A percentile compares a stretch with the other conserved stretches of the same genome.
phyloP scores from a whole-genome alignment of 2,797 vertebrate genomes.

The Chrysocyon brachyurus region DNA sequence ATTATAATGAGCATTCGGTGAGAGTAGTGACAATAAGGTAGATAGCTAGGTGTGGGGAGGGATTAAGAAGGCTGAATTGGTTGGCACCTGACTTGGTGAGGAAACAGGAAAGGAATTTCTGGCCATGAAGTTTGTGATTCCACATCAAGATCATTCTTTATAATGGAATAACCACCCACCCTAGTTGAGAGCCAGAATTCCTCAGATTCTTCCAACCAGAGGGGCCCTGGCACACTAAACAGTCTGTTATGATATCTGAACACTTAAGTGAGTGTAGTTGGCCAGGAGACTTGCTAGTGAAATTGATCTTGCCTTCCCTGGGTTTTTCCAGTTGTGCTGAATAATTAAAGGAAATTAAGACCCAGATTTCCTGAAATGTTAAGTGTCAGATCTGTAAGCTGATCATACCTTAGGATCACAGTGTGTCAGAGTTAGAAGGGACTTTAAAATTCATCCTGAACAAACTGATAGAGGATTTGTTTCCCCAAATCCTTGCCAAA shows the following conservation, averaged over 20 bases:
- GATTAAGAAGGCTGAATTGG: slow-evolving; percentile 72
- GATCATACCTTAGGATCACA: slow-evolving; percentile 42
- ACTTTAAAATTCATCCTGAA: slow-evolving; percentile 65
- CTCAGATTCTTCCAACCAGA: slow-evolving; percentile 83
- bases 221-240: slow-evolving; percentile 83
- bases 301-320: neutral
- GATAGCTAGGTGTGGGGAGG: neutral
- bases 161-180: slow-evolving; percentile 86
- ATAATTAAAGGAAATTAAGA: slow-evolving; percentile 74
- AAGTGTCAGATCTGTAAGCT: slow-evolving; percentile 51
- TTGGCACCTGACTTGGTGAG: slow-evolving; percentile 86
- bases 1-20: slow-evolving; percentile 46
- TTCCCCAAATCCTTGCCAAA: slow-evolving; percentile 36
- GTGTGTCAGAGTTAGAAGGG: slow-evolving; percentile 29
- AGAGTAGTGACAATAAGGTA: slow-evolving; percentile 32
- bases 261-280: slow-evolving; percentile 79
- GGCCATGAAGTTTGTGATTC: slow-evolving; percentile 87
- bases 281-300: slow-evolving; percentile 69
- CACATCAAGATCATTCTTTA: slow-evolving; percentile 85
- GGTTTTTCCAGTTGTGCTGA: slow-evolving; percentile 84
- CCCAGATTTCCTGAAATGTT: slow-evolving; percentile 53
- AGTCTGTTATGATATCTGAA: slow-evolving; percentile 80
- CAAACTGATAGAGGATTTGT: slow-evolving; percentile 49
- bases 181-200: slow-evolving; percentile 88
- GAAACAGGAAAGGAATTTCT: slow-evolving; percentile 90